phyloP scores from a whole-genome alignment of 1,140 invertebrate species.

The Apis florea region DNA sequence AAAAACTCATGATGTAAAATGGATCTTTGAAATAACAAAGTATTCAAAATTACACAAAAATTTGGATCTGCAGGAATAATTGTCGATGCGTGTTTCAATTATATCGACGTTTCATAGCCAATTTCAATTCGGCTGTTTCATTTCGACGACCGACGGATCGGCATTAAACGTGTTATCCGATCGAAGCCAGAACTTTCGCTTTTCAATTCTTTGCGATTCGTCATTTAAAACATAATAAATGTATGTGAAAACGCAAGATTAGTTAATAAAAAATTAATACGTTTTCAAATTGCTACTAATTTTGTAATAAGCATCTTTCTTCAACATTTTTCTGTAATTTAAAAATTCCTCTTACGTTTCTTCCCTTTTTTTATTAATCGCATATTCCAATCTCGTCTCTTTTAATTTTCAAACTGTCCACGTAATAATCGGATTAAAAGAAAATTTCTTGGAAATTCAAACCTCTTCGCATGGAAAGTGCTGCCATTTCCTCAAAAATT shows the following conservation, averaged over 20 bases:
- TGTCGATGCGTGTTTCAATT: not conserved
- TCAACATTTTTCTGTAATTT: too few relatives aligned
- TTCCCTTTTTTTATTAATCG: too few relatives aligned
- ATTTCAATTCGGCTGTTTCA: not conserved
- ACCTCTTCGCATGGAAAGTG: constrained; percentile 26
- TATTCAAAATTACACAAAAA: not conserved
- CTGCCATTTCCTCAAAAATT: not conserved
- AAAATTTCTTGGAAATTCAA: too few relatives aligned
- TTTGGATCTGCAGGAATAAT: not conserved
- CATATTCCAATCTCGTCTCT: too few relatives aligned
- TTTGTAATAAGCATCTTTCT: too few relatives aligned
- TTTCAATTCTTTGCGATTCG: not conserved
- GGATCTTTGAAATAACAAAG: too few relatives aligned
- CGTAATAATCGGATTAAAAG: not conserved
- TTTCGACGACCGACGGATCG: constrained; percentile 36
- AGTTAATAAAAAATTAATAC: not conserved
- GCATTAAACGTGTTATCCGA: not conserved
- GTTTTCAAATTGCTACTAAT: too few relatives aligned
- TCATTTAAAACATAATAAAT: not conserved
- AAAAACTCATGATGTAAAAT: too few relatives aligned
- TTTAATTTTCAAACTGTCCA: too few relatives aligned
- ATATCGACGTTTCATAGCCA: not conserved
- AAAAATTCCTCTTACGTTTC: too few relatives aligned
- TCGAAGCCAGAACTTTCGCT: not conserved
- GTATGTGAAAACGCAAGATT: too few relatives aligned